Percentiles rank a stretch among this genome's conserved stretches.
phyloP scores from a whole-genome alignment of 30 jellyfish, hydroid and myxozoan genomes.

The Calvadosia cruxmelitensis region DNA sequence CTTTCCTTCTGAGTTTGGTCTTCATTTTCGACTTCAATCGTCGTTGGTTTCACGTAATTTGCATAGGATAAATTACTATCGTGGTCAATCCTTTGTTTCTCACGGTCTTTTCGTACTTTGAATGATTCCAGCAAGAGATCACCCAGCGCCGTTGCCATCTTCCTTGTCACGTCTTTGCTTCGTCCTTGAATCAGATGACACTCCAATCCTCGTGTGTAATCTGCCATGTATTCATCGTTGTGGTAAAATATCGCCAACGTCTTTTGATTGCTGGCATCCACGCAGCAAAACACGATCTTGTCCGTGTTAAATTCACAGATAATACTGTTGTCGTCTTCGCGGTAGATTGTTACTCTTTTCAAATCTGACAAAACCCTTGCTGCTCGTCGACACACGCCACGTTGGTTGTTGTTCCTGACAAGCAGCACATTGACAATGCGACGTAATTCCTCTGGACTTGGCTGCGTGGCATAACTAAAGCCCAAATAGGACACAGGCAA shows the following conservation, averaged over 20 bases:
- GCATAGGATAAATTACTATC: not conserved
- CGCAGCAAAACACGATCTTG: conserved; percentile 68
- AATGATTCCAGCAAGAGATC: conserved; percentile 33
- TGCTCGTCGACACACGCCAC: conserved; percentile 21
- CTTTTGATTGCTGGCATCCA: conserved; percentile 64
- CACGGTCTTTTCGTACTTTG: not conserved
- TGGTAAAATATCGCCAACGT: conserved; percentile 81
- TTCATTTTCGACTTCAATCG: not conserved
- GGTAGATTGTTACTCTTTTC: not conserved
- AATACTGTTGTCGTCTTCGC: conserved; percentile 3
- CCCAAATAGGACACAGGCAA: conserved; percentile 18
- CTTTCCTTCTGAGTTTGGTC: not conserved
- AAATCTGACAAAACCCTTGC: not conserved
- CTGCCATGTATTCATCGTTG: conserved; percentile 21
- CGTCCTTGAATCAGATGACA: conserved; percentile 62
- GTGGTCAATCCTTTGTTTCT: not conserved
- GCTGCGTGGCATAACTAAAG: conserved; percentile 25
- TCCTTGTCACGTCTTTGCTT: conserved; percentile 55
- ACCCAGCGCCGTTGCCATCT: conserved; percentile 51
- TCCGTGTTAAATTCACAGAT: conserved; percentile 25
- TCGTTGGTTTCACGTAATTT: not conserved
- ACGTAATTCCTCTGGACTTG: conserved; percentile 29
- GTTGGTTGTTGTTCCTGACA: conserved; percentile 13
- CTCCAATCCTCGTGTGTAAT: conserved; percentile 47
- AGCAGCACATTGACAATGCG: conserved; percentile 6